Percentiles rank a stretch among this genome's conserved stretches.
phyloP scores from a whole-genome alignment of 2,888 invertebrate genomes.

The Dendrolimus houi region DNA sequence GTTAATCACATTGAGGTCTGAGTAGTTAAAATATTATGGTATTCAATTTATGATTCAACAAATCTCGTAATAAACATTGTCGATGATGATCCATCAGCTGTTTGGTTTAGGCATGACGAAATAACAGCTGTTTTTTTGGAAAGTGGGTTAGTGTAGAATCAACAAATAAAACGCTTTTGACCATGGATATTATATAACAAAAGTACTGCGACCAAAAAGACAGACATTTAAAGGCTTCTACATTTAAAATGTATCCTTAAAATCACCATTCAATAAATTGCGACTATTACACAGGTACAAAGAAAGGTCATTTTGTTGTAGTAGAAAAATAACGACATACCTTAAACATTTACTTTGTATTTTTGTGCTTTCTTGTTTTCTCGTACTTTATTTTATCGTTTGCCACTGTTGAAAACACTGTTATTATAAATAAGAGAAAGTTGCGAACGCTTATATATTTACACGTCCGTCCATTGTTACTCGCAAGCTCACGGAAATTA shows the following conservation, averaged over 20 bases:
- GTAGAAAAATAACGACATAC: constrained; percentile 26
- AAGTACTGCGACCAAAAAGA: neutral
- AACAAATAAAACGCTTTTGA: neutral
- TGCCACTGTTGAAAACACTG: constrained; percentile 14
- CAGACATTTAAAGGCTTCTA: neutral
- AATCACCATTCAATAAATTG: constrained; percentile 19
- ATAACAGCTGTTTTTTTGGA: constrained; percentile 60
- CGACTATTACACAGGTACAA: constrained; percentile 45
- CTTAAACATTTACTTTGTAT: constrained; percentile 25
- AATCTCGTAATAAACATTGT: neutral
- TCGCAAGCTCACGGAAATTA: constrained; percentile 41
- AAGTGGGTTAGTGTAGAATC: constrained; percentile 37
- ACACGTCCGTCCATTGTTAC: constrained; percentile 46
- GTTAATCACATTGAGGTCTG: neutral
- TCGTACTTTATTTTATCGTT: constrained; percentile 11
- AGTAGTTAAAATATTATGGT: neutral
- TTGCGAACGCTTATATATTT: constrained; percentile 24
- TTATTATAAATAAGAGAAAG: constrained; percentile 33
- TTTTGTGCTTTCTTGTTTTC: constrained; percentile 11
- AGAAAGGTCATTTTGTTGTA: constrained; percentile 38
- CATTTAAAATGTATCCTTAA: neutral
- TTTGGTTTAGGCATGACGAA: constrained; percentile 46
- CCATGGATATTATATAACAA: neutral
- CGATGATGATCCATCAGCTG: constrained; percentile 29
- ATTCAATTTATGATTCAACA: neutral